Conservation (phyloP, 2,797 vertebrate genomes). For the Liasis olivaceus region DNA sequence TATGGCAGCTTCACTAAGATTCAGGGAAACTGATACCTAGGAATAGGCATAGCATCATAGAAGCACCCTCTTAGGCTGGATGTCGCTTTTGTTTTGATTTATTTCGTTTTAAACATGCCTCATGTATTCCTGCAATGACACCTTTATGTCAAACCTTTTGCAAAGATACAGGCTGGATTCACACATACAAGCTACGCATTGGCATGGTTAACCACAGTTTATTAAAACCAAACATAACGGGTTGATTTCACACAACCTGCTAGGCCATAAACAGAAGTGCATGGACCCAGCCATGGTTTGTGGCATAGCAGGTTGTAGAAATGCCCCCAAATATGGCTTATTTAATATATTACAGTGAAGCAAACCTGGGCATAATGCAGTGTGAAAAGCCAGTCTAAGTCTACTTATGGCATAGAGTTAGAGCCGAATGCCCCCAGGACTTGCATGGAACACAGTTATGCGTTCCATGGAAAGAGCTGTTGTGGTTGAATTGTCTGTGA, state of each 20-base stretch:
- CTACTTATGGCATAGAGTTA: too few relatives aligned
- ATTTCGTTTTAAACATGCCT: neutral
- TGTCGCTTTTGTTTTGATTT: neutral
- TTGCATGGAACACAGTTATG: too few relatives aligned
- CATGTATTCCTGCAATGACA: neutral
- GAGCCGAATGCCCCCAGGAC: too few relatives aligned
- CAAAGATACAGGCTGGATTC: neutral
- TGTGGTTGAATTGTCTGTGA: too few relatives aligned
- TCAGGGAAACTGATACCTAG: slow-evolving; percentile 49
- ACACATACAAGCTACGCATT: rapidly evolving
- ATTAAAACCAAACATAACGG: neutral
- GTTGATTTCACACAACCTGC: neutral
- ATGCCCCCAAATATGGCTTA: too few relatives aligned
- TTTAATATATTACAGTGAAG: too few relatives aligned
- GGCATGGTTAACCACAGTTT: neutral
- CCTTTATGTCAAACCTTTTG: neutral
- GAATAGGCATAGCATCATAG: slow-evolving; percentile 44
- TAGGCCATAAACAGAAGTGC: slow-evolving; percentile 22
- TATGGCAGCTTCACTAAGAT: neutral
- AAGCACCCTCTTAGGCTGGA: slow-evolving; percentile 15
- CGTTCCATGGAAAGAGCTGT: too few relatives aligned
- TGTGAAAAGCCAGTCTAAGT: too few relatives aligned
- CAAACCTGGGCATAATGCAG: too few relatives aligned
- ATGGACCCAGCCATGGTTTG: neutral
- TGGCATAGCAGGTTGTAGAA: too few relatives aligned